Evolutionary conservation across 1,140 invertebrate genomes (phyloP), one percentile per base, ranked within the genome.

Genomic region (Pomacea maculata): DNA sequence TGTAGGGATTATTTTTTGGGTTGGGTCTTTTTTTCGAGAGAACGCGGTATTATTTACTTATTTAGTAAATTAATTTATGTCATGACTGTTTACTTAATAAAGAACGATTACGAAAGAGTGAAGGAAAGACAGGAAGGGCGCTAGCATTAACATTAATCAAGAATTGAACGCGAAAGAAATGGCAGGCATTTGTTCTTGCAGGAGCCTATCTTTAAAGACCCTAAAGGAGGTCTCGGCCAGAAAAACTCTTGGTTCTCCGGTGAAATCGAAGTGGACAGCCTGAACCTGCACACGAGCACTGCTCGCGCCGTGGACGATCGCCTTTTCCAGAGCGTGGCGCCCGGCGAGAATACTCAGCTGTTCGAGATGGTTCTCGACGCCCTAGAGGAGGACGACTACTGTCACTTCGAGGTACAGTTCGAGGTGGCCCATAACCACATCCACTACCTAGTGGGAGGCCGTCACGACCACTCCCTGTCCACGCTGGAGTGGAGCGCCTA

Each of bases 401-500:
- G 84, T 64, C 74, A 80, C 19, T 85, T 85, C 79, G 82, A 83
- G 75, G 84, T 85, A 21, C 84, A 85, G 83, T 83, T 83, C 73
- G 84, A 85, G 78, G 70, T 85, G 19, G 81, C 83, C 55, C 84
- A 85, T 77, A 85, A 85, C 73, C 61, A 79, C 61, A 83, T 85
- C 74, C 84, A 85, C 78, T 83, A 82, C 78, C 79, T 85, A 79
- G 82, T 83, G 8, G 84, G 84, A n/a, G 84, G 84, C 5, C 29
- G 79, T 19, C 80, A 81, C 65, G 52, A 75, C 63, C 82, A 77
- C 52, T 83, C 82, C 34, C 82, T 85, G 83, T 83, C 84, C 54
- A 82, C 63, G 61, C 82, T 85, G 75, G 84, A 85, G 52, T 85
- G 83, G 73, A 81, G 80, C 10, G 67, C 83, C 61, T 82, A 85